phyloP scores from a whole-genome alignment of 2,797 vertebrate species.

The Xiphophorus birchmanni region DNA sequence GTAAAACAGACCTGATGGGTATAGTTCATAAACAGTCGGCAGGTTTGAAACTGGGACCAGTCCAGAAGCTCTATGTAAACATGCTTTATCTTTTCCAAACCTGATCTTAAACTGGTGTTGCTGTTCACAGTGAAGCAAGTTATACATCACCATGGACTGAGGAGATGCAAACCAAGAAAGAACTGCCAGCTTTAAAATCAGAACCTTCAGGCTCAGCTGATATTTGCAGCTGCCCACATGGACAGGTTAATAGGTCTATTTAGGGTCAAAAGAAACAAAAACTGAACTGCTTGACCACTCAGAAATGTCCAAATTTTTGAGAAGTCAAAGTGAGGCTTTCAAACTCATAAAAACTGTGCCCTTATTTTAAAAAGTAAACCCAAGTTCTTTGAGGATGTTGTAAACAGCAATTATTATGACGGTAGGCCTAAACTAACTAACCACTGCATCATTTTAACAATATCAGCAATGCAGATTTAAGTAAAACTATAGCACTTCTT shows the following conservation, averaged over 20 bases:
- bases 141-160: neutral
- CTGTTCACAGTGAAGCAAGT: neutral
- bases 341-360: neutral
- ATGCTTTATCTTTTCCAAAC: neutral
- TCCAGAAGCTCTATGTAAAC: neutral
- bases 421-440: neutral
- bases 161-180: neutral
- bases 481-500: neutral
- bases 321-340: neutral
- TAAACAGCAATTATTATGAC: neutral
- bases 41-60: neutral
- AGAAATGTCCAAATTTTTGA: neutral
- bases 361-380: neutral
- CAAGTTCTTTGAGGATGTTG: neutral
- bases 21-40: neutral
- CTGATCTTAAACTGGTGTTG: neutral
- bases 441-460: neutral
- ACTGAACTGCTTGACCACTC: too few species aligned
- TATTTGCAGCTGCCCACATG: neutral
- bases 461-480: neutral
- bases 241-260: neutral
- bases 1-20: neutral
- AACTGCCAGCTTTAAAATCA: neutral
- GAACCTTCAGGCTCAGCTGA: neutral
- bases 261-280: neutral